Conservation (phyloP, 1,140 invertebrate genomes). For the Glomeris maerens region DNA sequence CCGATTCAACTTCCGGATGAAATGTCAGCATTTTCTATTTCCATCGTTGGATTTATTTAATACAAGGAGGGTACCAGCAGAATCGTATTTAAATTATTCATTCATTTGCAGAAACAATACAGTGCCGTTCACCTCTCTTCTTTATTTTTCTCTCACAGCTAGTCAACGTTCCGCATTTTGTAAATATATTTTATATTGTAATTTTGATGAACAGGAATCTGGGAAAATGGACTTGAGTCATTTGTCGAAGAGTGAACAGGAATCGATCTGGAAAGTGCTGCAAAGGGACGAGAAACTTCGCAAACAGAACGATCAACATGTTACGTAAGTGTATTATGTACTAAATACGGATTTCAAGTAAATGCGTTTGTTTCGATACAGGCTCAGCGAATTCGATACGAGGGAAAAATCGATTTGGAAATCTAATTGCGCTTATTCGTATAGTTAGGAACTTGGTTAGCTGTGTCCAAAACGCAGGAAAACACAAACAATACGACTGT, state of each 20-base stretch:
- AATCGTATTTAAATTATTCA: too few relatives aligned
- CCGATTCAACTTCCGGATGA: too few relatives aligned
- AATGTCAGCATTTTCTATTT: too few relatives aligned
- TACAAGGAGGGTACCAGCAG: too few relatives aligned
- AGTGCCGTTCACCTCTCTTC: too few relatives aligned
- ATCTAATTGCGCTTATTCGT: background rate
- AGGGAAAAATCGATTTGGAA: background rate
- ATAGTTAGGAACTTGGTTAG: background rate
- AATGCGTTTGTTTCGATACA: background rate
- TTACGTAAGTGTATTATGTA: conserved; percentile 16
- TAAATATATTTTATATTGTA: too few relatives aligned
- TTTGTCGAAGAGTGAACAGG: conserved; percentile 16
- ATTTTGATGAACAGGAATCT: too few relatives aligned
- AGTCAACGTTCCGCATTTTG: too few relatives aligned
- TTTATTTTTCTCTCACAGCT: too few relatives aligned
- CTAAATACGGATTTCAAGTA: background rate
- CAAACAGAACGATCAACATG: conserved; percentile 15
- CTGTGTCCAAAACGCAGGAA: background rate
- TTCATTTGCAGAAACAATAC: too few relatives aligned
- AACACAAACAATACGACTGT: background rate
- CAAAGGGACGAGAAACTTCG: conserved; percentile 18
- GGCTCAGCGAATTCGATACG: background rate
- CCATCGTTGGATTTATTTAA: too few relatives aligned
- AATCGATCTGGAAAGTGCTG: conserved; percentile 16
- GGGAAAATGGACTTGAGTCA: conserved; percentile 16